A percentile compares a stretch with the other conserved stretches of the same genome.
phyloP scores from a whole-genome alignment of 1,140 invertebrate species.

The Ladona fulva region DNA sequence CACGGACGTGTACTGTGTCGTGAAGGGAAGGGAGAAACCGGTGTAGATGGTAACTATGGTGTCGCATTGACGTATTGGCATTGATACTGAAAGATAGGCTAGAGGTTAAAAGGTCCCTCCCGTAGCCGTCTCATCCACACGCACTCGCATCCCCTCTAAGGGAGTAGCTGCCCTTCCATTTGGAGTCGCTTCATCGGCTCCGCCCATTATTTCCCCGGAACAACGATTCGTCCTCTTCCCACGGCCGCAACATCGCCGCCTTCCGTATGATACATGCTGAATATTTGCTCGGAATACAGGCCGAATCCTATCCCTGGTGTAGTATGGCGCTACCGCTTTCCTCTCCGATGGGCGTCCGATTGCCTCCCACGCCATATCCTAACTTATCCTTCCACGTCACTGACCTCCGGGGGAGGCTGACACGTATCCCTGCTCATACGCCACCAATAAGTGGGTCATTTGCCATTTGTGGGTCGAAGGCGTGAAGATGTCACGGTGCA shows the following conservation, averaged over 20 bases:
- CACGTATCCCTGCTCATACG: too few relatives aligned
- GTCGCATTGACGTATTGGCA: neutral
- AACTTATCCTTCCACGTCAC: too few relatives aligned
- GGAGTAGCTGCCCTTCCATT: neutral
- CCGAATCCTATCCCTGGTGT: too few relatives aligned
- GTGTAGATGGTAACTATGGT: constrained; percentile 1
- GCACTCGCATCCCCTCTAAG: too few relatives aligned
- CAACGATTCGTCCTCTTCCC: neutral
- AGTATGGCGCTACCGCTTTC: too few relatives aligned
- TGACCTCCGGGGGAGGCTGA: too few relatives aligned
- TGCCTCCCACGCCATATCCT: too few relatives aligned
- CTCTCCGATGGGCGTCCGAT: too few relatives aligned
- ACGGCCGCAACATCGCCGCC: neutral
- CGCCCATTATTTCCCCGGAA: neutral
- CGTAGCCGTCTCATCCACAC: too few relatives aligned
- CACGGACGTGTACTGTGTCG: neutral
- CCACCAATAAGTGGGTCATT: too few relatives aligned
- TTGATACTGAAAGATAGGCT: neutral
- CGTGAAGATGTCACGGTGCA: too few relatives aligned
- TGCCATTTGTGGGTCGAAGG: too few relatives aligned
- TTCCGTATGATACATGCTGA: neutral
- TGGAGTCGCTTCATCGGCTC: neutral
- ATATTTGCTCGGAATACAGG: neutral
- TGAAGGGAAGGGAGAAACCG: neutral
- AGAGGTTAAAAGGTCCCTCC: neutral